phyloP scores from a whole-genome alignment of 53 echinoderm and acorn worm species.

The Paracentrotus lividus region DNA sequence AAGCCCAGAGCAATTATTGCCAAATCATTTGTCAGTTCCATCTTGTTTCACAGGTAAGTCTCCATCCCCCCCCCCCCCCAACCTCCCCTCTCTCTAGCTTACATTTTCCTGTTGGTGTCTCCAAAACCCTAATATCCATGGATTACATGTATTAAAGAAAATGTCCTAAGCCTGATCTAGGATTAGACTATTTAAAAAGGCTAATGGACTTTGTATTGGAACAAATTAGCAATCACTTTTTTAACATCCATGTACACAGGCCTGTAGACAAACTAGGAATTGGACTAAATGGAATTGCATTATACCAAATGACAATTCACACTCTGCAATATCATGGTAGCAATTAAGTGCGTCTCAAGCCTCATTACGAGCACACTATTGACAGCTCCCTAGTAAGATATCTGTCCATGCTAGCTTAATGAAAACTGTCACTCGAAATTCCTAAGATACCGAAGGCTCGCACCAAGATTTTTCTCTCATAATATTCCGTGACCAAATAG shows the following conservation, averaged over 20 bases:
- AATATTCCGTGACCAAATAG: constrained; percentile 24
- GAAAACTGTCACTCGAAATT: background rate
- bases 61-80: no score
- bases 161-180: no score
- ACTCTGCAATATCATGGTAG: background rate
- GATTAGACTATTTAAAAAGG: no score
- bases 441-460: constrained; percentile 8
- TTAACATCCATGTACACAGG: background rate
- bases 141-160: no score
- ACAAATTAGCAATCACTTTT: no score
- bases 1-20: no score
- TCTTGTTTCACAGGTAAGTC: no score
- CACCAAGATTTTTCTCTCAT: background rate
- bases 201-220: no score
- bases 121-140: no score
- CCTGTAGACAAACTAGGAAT: background rate
- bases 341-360: constrained; percentile 16
- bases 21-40: no score
- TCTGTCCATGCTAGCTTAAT: background rate
- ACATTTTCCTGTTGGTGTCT: background rate
- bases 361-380: background rate
- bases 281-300: no score
- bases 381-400: constrained; percentile 37
- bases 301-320: no score
- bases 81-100: background rate